phyloP scores from a whole-genome alignment of 1,140 invertebrate genomes.

The Drosophila sproati region DNA sequence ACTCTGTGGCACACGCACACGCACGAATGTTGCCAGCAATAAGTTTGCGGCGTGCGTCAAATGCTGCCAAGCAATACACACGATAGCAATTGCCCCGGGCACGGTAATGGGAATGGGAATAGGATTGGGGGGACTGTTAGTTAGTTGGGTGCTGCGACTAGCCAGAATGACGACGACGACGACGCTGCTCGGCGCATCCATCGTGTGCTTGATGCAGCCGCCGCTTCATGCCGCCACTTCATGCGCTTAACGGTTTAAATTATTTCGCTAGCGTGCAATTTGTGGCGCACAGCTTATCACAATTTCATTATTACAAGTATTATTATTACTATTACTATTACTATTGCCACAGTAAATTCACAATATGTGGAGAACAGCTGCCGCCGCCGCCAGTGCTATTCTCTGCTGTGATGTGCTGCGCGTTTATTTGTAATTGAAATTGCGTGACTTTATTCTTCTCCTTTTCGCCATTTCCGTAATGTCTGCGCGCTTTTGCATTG shows the following conservation, averaged over 20 bases:
- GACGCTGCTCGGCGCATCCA: conserved; percentile 16
- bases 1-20: too few relatives aligned
- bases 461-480: conserved; percentile 57
- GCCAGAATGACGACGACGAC: conserved; percentile 67
- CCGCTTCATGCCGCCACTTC: conserved; percentile 59
- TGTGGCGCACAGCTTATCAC: conserved; percentile 79
- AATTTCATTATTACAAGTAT: conserved; percentile 76
- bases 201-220: conserved; percentile 57
- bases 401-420: conserved; percentile 25
- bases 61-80: conserved; percentile 41
- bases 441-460: conserved; percentile 82
- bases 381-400: background rate
- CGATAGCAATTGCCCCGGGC: conserved; percentile 40
- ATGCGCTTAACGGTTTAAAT: conserved; percentile 72
- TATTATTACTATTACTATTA: conserved; percentile 62
- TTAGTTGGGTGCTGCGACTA: conserved; percentile 32
- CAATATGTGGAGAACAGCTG: conserved; percentile 8
- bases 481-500: conserved; percentile 34
- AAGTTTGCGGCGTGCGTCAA: conserved; percentile 55
- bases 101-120: background rate
- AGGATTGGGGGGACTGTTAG: background rate
- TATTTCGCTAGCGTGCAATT: conserved; percentile 79
- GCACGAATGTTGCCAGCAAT: conserved; percentile 11
- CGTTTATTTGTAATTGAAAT: conserved; percentile 79
- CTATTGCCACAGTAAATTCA: conserved; percentile 41